A percentile compares a stretch with the other conserved stretches of the same genome.
Evolutionary conservation across 2,113 vertebrate genomes (phyloP).

Genomic region (Tautogolabrus adspersus): DNA sequence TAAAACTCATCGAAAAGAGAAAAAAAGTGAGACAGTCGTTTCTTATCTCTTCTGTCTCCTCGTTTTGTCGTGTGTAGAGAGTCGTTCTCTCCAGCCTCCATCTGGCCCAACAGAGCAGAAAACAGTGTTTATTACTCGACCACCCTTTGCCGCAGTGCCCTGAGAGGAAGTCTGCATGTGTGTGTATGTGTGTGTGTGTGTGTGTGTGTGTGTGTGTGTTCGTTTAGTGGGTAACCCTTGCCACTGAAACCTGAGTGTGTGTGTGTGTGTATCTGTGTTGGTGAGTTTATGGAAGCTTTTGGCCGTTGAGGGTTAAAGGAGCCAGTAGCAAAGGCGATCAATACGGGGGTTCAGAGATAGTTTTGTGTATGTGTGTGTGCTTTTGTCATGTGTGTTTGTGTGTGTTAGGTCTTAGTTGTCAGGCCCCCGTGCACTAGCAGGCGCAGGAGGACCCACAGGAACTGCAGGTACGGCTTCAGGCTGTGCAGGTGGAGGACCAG

Average conservation of each 20-base stretch:
- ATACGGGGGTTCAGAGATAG: slow-evolving; percentile 45
- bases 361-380: slow-evolving; percentile 34
- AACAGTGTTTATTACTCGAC: slow-evolving; percentile 77
- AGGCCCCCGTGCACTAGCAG: slow-evolving; percentile 80
- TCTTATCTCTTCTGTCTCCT: slow-evolving; percentile 25
- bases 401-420: slow-evolving; percentile 72
- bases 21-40: slow-evolving; percentile 1
- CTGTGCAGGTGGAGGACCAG: slow-evolving; percentile 78
- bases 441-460: slow-evolving; percentile 83
- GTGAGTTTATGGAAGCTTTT: slow-evolving; percentile 31
- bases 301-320: slow-evolving; percentile 31
- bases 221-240: slow-evolving; percentile 51
- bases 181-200: slow-evolving; percentile 17
- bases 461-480: slow-evolving; percentile 87
- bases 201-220: not conserved
- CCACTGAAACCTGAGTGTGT: slow-evolving; percentile 63
- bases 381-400: slow-evolving; percentile 10
- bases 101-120: slow-evolving; percentile 57
- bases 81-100: slow-evolving; percentile 56
- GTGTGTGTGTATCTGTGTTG: slow-evolving; percentile 37
- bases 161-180: slow-evolving; percentile 69
- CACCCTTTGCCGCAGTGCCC: slow-evolving; percentile 70
- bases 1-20: slow-evolving; percentile 36
- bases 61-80: slow-evolving; percentile 44
- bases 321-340: slow-evolving; percentile 71